Evolutionary conservation across 2,113 vertebrate species (phyloP), one percentile per base, ranked within the genome.

Genomic region (Naja naja): DNA sequence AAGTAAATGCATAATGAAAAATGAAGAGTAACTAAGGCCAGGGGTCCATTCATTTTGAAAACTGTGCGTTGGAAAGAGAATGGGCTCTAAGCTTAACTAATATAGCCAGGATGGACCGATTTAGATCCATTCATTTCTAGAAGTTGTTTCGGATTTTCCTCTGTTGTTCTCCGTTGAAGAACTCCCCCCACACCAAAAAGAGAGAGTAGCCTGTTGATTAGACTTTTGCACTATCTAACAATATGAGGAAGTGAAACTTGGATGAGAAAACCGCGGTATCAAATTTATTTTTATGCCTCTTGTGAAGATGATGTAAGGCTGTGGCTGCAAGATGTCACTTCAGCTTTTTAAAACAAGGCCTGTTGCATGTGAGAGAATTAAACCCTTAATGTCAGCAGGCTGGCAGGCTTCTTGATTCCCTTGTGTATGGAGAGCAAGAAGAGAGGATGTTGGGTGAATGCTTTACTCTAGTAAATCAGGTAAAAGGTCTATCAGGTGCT

Each of bases 281-380:
- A 85, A 22, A 54, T 90, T 89, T 94, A 94, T 0, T 5, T 86
- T 93, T 93, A 93, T 89, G 64, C 56, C 45, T 92, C 8, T 69
- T 88, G 91, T 94, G 95, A 91, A 94, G 85, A 91, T 93, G 93
- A 94, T 93, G 86, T 93, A 92, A 95, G 92, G 25, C 30, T 23
- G 6, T 18, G 22, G 94, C 49, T 92, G 91, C 45, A 18, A 92
- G 60, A 3, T 69, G 14, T 49, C 60, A 34, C 88, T 55, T 91
- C 91, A 93, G 88, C 94, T 3, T 1, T 30, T 54, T 54, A 91
- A 69, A 94, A 53, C 45, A 88, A 58, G 86, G 54, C 60, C 53
- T 53, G 69, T 45, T 20, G 81, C 45, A 92, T 9, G 2, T 25
- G 18, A 87, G 49, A 45, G 16, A 95, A 93, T 85, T 43, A 94